Conservation (phyloP, 1,140 invertebrate species). For the Gryon sp. region DNA sequence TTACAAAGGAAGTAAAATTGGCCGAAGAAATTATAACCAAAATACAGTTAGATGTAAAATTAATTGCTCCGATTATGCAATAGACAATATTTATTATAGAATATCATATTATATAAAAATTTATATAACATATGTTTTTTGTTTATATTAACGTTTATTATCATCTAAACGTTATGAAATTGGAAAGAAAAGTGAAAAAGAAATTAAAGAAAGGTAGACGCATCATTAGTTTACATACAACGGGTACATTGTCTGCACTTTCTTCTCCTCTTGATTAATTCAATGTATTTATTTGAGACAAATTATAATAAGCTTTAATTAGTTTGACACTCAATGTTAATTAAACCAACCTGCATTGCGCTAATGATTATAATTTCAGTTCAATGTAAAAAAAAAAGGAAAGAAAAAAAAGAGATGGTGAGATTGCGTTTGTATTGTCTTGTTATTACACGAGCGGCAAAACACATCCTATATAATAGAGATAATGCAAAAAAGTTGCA, state of each 20-base stretch:
- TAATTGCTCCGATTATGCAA: constrained; percentile 39
- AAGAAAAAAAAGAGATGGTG: constrained; percentile 4
- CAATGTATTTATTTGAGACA: constrained; percentile 21
- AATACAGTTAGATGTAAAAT: constrained; percentile 48
- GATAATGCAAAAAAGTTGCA: constrained; percentile 51
- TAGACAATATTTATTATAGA: constrained; percentile 21
- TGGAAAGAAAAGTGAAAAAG: neutral
- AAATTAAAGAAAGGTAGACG: too few relatives aligned
- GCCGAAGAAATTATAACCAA: constrained; percentile 32
- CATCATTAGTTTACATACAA: neutral
- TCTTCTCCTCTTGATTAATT: constrained; percentile 21
- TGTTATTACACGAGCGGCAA: constrained; percentile 28
- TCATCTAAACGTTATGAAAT: neutral
- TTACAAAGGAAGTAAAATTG: constrained; percentile 31
- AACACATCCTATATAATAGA: constrained; percentile 48
- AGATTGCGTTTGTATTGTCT: constrained; percentile 43
- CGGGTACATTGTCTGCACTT: constrained; percentile 6
- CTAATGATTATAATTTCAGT: constrained; percentile 25
- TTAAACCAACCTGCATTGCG: constrained; percentile 26
- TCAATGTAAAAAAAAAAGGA: constrained; percentile 22
- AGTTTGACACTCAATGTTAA: constrained; percentile 45
- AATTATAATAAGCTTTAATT: constrained; percentile 37
- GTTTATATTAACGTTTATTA: constrained; percentile 6
- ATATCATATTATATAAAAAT: constrained; percentile 42
- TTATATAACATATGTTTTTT: constrained; percentile 33